Evolutionary conservation across 2,888 invertebrate genomes (phyloP).

Genomic region (Harpagoxenus sublaevis): DNA sequence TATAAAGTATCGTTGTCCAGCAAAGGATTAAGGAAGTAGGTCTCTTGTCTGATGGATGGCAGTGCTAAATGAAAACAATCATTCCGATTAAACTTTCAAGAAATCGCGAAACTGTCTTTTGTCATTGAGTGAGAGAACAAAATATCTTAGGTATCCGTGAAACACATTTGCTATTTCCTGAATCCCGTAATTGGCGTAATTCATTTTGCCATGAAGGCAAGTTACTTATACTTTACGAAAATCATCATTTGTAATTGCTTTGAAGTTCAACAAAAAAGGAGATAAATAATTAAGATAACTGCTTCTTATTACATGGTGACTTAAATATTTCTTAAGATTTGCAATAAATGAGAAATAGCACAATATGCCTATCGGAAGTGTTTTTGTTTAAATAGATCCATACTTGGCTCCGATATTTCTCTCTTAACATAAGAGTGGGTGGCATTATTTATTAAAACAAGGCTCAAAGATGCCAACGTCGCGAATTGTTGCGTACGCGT

Average conservation of each 20-base stretch:
- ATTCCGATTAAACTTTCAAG: too few species aligned
- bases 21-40: constrained; percentile 52
- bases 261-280: not conserved
- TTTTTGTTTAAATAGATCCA: not conserved
- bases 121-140: too few species aligned
- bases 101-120: too few species aligned
- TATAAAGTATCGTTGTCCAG: constrained; percentile 59
- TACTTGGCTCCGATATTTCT: constrained; percentile 54
- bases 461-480: constrained; percentile 85
- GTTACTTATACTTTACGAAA: too few species aligned
- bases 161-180: too few species aligned
- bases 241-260: too few species aligned
- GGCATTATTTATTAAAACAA: constrained; percentile 81
- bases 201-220: too few species aligned
- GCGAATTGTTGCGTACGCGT: constrained; percentile 80
- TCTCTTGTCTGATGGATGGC: constrained; percentile 22
- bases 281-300: not conserved
- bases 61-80: constrained; percentile 41
- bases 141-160: too few species aligned
- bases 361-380: not conserved
- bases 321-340: not conserved
- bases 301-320: not conserved
- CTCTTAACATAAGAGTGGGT: constrained; percentile 47
- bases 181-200: too few species aligned
- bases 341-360: not conserved